phyloP scores from a whole-genome alignment of 1,140 invertebrate species.

The Trichoplusia ni region DNA sequence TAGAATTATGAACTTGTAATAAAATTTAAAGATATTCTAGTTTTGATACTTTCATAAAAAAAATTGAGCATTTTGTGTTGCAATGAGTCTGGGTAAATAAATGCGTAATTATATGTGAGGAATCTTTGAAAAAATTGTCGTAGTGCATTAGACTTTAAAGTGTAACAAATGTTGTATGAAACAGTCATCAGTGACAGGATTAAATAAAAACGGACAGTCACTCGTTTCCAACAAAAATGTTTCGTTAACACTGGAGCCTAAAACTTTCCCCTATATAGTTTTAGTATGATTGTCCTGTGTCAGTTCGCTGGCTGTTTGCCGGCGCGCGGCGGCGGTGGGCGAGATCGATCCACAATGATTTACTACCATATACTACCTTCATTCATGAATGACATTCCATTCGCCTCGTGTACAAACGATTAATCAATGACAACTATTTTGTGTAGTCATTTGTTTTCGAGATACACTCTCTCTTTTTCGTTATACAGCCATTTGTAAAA shows the following conservation, averaged over 20 bases:
- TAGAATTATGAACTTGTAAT: too few relatives aligned
- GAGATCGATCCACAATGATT: slow-evolving; percentile 50
- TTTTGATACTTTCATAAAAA: too few relatives aligned
- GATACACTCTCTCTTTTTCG: slow-evolving; percentile 28
- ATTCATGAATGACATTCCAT: slow-evolving; percentile 53
- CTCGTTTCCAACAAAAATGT: background rate
- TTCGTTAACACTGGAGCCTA: background rate
- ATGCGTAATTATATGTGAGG: too few relatives aligned
- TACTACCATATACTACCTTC: slow-evolving; percentile 48
- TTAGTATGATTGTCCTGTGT: background rate
- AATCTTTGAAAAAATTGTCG: too few relatives aligned
- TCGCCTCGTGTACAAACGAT: slow-evolving; percentile 41
- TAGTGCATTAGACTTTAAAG: too few relatives aligned
- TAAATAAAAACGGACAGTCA: background rate
- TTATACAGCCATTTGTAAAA: slow-evolving; percentile 19
- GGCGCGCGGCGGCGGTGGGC: background rate
- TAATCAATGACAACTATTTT: slow-evolving; percentile 53
- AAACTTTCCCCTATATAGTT: slow-evolving; percentile 5
- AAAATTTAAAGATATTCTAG: too few relatives aligned
- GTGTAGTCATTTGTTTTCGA: slow-evolving; percentile 42
- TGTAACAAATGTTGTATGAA: too few relatives aligned
- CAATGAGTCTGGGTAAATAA: too few relatives aligned
- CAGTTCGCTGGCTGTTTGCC: slow-evolving; percentile 27
- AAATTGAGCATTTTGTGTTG: too few relatives aligned
- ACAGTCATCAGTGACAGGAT: background rate